These are phyloP conservation scores for Asobara japonica DNA, from an alignment of 1,140 invertebrate genomes.

Conservation along the genomic window DNA sequence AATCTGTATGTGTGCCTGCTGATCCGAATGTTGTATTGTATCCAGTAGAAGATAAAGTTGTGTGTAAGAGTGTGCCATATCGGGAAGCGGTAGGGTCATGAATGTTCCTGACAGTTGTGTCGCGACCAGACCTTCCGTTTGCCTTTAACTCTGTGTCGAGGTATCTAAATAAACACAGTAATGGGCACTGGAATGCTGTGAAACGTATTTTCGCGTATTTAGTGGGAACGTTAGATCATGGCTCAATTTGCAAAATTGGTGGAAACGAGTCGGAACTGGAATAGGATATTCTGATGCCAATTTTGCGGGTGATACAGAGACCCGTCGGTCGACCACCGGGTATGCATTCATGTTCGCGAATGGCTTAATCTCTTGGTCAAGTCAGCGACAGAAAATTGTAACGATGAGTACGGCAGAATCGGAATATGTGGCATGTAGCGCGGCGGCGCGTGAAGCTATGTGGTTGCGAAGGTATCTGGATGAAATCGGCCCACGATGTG, in stretches of 20 bases:
- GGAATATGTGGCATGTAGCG: not conserved
- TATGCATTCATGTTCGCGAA: not conserved
- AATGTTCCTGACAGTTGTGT: too few relatives aligned
- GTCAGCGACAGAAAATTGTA: not conserved
- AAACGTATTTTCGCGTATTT: not conserved
- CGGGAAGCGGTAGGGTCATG: conserved; percentile 28
- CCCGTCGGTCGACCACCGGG: not conserved
- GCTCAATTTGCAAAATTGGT: not conserved
- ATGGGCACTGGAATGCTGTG: not conserved
- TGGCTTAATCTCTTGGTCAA: not conserved
- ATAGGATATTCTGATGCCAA: not conserved
- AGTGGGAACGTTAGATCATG: not conserved
- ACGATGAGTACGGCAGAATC: not conserved
- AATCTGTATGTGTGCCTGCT: conserved; percentile 24
- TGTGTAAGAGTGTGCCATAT: conserved; percentile 36
- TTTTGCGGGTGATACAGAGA: not conserved
- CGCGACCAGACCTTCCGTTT: too few relatives aligned
- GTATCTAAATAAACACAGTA: conserved; percentile 9
- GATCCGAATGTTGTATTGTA: conserved; percentile 26
- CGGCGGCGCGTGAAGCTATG: not conserved
- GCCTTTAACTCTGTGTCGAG: not conserved
- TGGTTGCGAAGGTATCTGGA: not conserved
- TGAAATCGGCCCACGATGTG: not conserved
- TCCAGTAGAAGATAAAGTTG: conserved; percentile 40
- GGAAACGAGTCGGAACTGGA: not conserved